Conservation (phyloP, 2,797 vertebrate genomes). For the Myotis myotis region DNA sequence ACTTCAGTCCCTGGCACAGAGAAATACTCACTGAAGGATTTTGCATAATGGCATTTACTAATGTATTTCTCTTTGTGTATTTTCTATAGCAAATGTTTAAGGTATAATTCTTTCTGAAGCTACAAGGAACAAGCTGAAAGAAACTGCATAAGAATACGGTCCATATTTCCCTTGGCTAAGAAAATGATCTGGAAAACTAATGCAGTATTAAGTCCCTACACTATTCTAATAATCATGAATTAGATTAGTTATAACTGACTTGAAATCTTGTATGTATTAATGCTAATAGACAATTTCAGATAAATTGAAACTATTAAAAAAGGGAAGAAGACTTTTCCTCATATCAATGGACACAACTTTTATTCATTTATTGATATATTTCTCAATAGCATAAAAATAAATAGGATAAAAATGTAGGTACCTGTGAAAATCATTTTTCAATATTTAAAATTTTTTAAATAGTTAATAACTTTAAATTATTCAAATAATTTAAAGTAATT, state of each 20-base stretch:
- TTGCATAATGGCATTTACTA: background rate
- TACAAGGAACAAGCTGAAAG: conserved; percentile 2
- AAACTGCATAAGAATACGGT: background rate
- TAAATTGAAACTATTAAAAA: conserved; percentile 54
- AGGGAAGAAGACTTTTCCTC: background rate
- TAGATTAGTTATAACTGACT: background rate
- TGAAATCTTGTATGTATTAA: conserved; percentile 26
- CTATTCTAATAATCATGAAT: background rate
- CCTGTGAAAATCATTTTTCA: background rate
- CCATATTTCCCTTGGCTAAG: background rate
- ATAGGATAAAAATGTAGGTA: background rate
- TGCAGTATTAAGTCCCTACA: background rate
- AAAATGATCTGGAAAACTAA: conserved; percentile 61
- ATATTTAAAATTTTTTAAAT: background rate
- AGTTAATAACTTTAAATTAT: background rate
- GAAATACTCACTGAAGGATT: background rate
- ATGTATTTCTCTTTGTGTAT: background rate
- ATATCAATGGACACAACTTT: background rate
- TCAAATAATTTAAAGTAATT: background rate
- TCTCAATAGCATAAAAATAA: conserved; percentile 21
- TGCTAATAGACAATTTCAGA: conserved; percentile 1
- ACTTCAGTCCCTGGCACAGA: no score
- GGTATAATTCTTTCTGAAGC: background rate
- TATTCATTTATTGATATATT: conserved; percentile 42
- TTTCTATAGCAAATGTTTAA: background rate